A percentile compares a stretch with the other conserved stretches of the same genome.
phyloP scores from a whole-genome alignment of 1,140 invertebrate species.

The Panagrolaimus sp. region DNA sequence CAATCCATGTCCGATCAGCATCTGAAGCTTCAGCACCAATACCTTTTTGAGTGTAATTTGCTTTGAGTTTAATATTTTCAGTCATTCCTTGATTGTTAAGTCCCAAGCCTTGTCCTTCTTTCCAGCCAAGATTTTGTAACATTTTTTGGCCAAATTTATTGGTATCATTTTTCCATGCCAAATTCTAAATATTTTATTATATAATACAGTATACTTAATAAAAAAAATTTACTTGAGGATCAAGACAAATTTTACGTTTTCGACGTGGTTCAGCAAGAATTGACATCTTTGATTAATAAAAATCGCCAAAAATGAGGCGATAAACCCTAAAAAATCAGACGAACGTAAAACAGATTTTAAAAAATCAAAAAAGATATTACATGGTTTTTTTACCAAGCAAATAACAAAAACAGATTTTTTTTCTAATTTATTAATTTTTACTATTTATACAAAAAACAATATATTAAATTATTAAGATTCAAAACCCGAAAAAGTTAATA shows the following conservation, averaged over 20 bases:
- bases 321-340: not conserved
- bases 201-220: too few species aligned
- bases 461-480: constrained; percentile 4
- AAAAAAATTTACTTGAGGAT: constrained; percentile 36
- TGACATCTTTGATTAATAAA: constrained; percentile 35
- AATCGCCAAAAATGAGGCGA: not conserved
- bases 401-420: too few species aligned
- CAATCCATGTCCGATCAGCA: constrained; percentile 46
- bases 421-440: too few species aligned
- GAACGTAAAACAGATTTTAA: too few species aligned
- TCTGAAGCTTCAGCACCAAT: constrained; percentile 29
- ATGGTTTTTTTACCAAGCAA: too few species aligned
- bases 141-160: constrained; percentile 47
- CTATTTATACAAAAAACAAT: constrained; percentile 3
- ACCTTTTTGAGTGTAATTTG: constrained; percentile 73
- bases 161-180: constrained; percentile 45
- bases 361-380: too few species aligned
- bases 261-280: constrained; percentile 50
- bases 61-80: constrained; percentile 71
- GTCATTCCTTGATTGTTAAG: constrained; percentile 74
- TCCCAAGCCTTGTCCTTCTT: constrained; percentile 78
- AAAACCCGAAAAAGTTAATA: constrained; percentile 22
- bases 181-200: constrained; percentile 29
- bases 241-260: constrained; percentile 50
- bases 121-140: constrained; percentile 83